Conservation (phyloP, 2,113 vertebrate genomes). For the Psammodynastes pulverulentus region DNA sequence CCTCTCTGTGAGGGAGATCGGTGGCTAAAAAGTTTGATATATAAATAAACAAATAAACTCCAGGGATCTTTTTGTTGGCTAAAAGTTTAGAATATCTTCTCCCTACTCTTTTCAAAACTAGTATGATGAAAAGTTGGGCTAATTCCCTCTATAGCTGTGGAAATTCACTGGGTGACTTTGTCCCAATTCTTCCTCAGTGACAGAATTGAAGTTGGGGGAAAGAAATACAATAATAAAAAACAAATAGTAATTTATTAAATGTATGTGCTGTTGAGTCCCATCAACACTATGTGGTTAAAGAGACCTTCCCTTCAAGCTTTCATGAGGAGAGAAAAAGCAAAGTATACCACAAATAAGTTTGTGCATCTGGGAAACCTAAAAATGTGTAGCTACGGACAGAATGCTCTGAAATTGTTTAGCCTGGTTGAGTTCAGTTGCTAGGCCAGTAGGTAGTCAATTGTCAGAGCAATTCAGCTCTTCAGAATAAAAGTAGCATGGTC, state of each 20-base stretch:
- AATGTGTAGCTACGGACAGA: neutral
- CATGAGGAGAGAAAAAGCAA: neutral
- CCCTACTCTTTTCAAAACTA: neutral
- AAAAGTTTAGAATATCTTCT: neutral
- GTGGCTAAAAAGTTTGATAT: neutral
- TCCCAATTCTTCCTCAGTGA: neutral
- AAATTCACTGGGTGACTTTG: neutral
- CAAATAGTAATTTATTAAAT: neutral
- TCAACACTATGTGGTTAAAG: neutral
- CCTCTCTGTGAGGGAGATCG: neutral
- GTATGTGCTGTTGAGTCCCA: neutral
- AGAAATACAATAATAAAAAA: neutral
- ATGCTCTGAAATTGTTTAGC: neutral
- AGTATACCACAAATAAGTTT: neutral
- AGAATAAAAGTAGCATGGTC: neutral
- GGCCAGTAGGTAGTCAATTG: neutral
- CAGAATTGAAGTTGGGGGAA: neutral
- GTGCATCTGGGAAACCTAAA: neutral
- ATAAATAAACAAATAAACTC: neutral
- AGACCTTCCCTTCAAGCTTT: neutral
- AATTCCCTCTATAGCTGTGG: neutral
- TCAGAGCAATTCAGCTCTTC: neutral
- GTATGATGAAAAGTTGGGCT: neutral
- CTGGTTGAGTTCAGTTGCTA: neutral
- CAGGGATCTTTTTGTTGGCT: neutral